Percentiles rank a stretch among this genome's conserved stretches.
phyloP scores from a whole-genome alignment of 1,140 invertebrate species.

The Rhynchophorus ferrugineus region DNA sequence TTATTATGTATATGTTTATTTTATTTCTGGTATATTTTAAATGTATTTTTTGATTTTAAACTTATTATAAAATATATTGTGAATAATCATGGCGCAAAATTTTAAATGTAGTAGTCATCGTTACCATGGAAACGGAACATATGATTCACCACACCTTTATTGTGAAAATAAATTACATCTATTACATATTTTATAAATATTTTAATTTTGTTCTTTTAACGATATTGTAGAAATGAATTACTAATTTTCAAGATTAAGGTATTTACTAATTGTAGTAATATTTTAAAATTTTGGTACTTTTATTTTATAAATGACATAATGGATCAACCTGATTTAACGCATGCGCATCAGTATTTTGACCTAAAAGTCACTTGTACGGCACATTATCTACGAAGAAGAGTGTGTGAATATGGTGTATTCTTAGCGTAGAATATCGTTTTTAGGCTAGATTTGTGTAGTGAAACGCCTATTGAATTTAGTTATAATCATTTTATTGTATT shows the following conservation, averaged over 20 bases:
- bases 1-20: too few species aligned
- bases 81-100: too few species aligned
- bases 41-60: too few species aligned
- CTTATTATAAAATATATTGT: too few species aligned
- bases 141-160: constrained; percentile 37
- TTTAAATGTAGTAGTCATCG: constrained; percentile 9
- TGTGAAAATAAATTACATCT: constrained; percentile 2
- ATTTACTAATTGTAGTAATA: neutral
- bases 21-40: too few species aligned
- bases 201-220: constrained; percentile 2
- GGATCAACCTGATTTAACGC: constrained; percentile 18
- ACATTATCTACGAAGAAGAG: constrained; percentile 27
- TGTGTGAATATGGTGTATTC: constrained; percentile 29
- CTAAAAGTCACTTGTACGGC: constrained; percentile 30
- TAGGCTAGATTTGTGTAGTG: constrained; percentile 20
- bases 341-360: constrained; percentile 28
- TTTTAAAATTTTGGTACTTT: constrained; percentile 6
- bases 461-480: constrained; percentile 13
- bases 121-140: constrained; percentile 34
- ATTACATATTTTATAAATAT: neutral
- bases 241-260: too few species aligned
- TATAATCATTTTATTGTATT: constrained; percentile 15
- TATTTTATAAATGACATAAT: constrained; percentile 26
- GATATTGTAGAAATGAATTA: neutral
- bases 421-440: constrained; percentile 21